Percentiles rank a stretch among this genome's conserved stretches.
phyloP scores from a whole-genome alignment of 2,113 vertebrate species.

The Fregetta grallaria region DNA sequence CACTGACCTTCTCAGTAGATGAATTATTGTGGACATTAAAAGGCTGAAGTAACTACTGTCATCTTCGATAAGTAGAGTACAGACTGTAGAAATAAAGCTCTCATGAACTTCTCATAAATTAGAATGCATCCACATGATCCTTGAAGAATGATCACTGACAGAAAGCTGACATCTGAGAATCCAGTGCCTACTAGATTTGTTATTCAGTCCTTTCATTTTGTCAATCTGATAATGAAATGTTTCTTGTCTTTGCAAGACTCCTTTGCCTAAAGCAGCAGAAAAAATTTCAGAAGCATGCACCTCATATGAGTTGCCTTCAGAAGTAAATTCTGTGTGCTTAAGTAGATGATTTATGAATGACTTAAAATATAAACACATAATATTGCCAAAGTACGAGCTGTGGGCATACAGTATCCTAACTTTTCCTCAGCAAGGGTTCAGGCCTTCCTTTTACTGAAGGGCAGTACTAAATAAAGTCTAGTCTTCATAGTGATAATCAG shows the following conservation, averaged over 20 bases:
- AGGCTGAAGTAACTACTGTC: background rate
- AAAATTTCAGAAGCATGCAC: background rate
- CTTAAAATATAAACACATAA: background rate
- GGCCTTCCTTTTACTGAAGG: background rate
- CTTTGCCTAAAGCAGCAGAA: background rate
- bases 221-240: background rate
- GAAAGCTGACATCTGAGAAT: background rate
- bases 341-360: background rate
- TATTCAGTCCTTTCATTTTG: background rate
- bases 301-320: background rate
- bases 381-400: background rate
- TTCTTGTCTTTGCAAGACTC: background rate
- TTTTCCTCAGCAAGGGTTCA: background rate
- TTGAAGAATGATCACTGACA: background rate
- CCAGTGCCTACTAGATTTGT: background rate
- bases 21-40: background rate
- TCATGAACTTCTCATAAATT: background rate
- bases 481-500: background rate
- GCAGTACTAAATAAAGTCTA: background rate
- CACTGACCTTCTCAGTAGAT: background rate
- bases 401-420: background rate
- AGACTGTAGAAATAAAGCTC: background rate
- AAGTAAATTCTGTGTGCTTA: background rate
- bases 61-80: background rate
- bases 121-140: background rate